These are phyloP conservation scores for Hafferia zeledoni DNA, from an alignment of 2,797 vertebrate species.

Conservation along the genomic window DNA sequence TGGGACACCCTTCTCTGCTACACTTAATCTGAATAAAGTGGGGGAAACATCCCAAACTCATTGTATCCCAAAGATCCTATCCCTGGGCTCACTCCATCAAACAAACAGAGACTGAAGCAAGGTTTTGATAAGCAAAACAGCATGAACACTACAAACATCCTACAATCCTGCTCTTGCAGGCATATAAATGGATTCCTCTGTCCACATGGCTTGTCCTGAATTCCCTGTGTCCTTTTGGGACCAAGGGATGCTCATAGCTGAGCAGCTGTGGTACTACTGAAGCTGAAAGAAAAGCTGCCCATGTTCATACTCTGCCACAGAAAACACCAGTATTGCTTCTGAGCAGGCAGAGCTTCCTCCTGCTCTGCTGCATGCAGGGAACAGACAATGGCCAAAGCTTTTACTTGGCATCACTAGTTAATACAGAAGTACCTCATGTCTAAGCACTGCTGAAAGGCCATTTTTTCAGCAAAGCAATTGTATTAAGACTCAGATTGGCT, in stretches of 20 bases:
- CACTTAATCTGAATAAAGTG: background rate
- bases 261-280: background rate
- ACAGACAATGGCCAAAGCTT: background rate
- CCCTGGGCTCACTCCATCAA: background rate
- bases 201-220: background rate
- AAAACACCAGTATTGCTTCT: background rate
- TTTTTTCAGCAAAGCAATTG: conserved; percentile 37
- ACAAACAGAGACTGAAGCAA: background rate
- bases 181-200: background rate
- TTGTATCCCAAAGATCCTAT: background rate
- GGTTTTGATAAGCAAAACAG: background rate
- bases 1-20: background rate
- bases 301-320: background rate
- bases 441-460: background rate
- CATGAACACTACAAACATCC: background rate
- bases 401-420: conserved; percentile 5
- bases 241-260: background rate
- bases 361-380: background rate
- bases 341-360: background rate
- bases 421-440: conserved; percentile 24
- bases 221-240: background rate
- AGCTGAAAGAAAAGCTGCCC: background rate
- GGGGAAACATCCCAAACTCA: background rate
- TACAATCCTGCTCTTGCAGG: background rate
- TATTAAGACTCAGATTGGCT: conserved; percentile 30